phyloP scores from a whole-genome alignment of 2,113 vertebrate genomes.

The Meleagris gallopavo region DNA sequence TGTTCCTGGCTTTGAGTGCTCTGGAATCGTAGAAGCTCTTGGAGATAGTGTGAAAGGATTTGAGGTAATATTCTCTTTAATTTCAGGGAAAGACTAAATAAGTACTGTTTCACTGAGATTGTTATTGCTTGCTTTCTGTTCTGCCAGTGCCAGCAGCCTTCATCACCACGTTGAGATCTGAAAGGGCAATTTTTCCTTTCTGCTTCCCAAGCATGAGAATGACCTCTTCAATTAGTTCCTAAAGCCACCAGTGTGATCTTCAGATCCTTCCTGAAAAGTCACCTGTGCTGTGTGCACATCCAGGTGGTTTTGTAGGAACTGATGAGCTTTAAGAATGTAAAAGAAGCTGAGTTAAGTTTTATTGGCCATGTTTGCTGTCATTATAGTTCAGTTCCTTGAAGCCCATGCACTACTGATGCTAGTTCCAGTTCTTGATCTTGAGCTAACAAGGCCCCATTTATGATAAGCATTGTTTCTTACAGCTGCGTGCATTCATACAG shows the following conservation, averaged over 20 bases:
- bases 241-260: neutral
- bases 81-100: neutral
- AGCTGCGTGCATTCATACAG: neutral
- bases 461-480: neutral
- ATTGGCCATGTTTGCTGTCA: neutral
- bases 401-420: neutral
- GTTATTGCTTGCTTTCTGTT: neutral
- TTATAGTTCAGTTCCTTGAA: neutral
- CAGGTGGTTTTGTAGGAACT: neutral
- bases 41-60: slow-evolving; percentile 91
- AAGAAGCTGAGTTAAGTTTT: neutral
- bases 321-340: neutral
- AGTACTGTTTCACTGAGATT: neutral
- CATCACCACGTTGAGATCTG: neutral
- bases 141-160: neutral
- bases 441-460: neutral
- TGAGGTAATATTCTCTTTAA: slow-evolving; percentile 82
- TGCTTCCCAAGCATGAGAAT: neutral
- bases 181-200: neutral
- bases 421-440: neutral
- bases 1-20: slow-evolving; percentile 96
- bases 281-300: neutral
- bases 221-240: neutral
- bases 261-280: neutral
- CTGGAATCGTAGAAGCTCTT: slow-evolving; percentile 93